Conservation (phyloP, 2,113 vertebrate genomes). For the Bambusicola thoracicus region DNA sequence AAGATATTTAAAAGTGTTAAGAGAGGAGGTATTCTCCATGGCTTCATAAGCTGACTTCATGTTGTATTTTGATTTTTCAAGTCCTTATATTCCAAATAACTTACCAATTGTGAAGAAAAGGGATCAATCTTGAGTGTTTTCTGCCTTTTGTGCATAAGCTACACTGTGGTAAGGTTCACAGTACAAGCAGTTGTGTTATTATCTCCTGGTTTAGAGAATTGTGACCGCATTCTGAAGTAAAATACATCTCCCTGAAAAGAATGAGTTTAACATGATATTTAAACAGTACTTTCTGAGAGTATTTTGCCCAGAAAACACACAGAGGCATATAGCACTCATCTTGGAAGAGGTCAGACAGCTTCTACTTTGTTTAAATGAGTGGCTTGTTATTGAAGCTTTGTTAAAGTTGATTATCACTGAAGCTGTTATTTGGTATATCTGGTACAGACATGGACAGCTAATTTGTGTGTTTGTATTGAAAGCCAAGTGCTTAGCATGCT, state of each 20-base stretch:
- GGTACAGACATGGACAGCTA: neutral
- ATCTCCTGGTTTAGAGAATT: neutral
- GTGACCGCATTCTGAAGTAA: neutral
- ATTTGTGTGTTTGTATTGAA: neutral
- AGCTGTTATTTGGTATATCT: neutral
- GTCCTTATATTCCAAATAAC: neutral
- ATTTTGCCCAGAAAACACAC: neutral
- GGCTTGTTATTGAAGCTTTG: neutral
- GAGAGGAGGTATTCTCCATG: neutral
- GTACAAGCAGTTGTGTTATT: neutral
- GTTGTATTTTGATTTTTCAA: neutral
- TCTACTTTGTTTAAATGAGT: neutral
- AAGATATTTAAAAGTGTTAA: neutral
- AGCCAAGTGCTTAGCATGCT: neutral
- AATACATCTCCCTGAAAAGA: neutral
- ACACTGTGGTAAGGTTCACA: neutral
- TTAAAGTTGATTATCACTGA: neutral
- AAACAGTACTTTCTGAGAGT: neutral
- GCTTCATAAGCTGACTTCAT: neutral
- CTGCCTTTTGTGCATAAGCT: neutral
- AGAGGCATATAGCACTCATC: neutral
- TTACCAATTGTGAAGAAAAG: neutral
- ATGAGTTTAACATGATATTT: neutral
- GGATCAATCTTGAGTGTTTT: neutral
- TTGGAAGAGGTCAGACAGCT: neutral